A percentile compares a stretch with the other conserved stretches of the same genome.
Conservation (phyloP, 2,797 vertebrate genomes). For the Pseudocheirus occidentalis region DNA sequence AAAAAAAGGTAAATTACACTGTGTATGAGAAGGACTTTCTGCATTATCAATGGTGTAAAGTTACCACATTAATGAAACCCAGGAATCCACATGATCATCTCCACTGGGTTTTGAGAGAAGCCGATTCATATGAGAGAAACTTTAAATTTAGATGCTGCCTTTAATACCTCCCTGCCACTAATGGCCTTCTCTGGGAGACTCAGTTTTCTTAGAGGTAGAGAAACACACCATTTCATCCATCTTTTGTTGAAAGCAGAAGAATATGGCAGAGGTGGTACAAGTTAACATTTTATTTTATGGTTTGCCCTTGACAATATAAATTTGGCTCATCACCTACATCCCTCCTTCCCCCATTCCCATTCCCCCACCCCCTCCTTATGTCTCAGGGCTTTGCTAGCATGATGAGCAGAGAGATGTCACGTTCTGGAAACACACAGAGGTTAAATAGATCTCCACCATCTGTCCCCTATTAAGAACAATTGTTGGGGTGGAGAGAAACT, state of each 20-base stretch:
- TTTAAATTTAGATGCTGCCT: constrained; percentile 50
- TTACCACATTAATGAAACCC: constrained; percentile 70
- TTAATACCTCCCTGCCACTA: constrained; percentile 46
- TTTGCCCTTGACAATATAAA: constrained; percentile 22
- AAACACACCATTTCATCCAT: neutral
- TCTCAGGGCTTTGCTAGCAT: neutral
- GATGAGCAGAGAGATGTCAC: constrained; percentile 26
- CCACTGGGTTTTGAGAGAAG: constrained; percentile 44
- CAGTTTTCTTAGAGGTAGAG: neutral
- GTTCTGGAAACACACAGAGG: constrained; percentile 36
- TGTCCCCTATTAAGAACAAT: constrained; percentile 39
- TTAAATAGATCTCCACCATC: constrained; percentile 20
- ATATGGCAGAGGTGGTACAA: neutral
- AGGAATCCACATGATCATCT: constrained; percentile 48
- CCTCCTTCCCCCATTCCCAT: neutral
- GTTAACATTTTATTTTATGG: neutral
- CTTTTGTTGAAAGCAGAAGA: neutral
- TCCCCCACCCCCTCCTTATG: neutral
- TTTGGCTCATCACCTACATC: constrained; percentile 19
- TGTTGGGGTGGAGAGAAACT: neutral
- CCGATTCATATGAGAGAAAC: constrained; percentile 27
- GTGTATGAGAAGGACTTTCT: constrained; percentile 70
- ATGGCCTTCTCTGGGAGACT: constrained; percentile 36
- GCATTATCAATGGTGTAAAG: constrained; percentile 62
- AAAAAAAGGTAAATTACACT: constrained; percentile 38